Evolutionary conservation across 2,888 invertebrate species (phyloP).

Genomic region (Chouioia cunea): DNA sequence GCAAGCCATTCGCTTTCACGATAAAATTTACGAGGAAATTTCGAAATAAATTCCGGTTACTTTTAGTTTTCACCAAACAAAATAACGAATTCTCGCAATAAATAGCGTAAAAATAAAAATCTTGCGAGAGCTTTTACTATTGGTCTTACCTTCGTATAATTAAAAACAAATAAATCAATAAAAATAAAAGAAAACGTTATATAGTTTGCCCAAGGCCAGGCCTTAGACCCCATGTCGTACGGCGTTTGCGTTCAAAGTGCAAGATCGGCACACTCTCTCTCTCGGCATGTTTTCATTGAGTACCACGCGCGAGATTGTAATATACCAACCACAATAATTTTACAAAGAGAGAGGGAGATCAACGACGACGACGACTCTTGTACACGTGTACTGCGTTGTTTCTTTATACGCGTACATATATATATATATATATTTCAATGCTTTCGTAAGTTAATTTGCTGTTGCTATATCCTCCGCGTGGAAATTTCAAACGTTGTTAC

Average conservation of each 20-base stretch:
- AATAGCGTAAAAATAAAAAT: too few species aligned
- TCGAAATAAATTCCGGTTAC: too few species aligned
- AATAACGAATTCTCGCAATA: too few species aligned
- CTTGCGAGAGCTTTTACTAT: too few species aligned
- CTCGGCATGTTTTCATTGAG: constrained; percentile 18
- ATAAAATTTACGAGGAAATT: too few species aligned
- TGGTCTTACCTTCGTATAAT: too few species aligned
- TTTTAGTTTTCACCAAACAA: too few species aligned
- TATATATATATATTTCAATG: neutral
- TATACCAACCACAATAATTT: constrained; percentile 8
- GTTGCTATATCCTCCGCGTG: neutral
- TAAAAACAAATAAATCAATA: neutral
- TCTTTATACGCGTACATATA: neutral
- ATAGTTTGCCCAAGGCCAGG: constrained; percentile 8
- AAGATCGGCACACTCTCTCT: constrained; percentile 11
- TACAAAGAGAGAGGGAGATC: constrained; percentile 16
- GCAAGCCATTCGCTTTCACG: too few species aligned
- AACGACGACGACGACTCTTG: neutral
- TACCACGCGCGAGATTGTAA: constrained; percentile 8
- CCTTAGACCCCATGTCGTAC: neutral
- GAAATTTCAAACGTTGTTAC: too few species aligned
- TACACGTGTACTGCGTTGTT: neutral
- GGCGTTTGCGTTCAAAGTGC: constrained; percentile 21
- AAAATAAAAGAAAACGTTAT: too few species aligned
- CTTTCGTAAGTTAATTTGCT: constrained; percentile 28